A percentile compares a stretch with the other conserved stretches of the same genome.
These are phyloP conservation scores for Pyralis farinalis DNA, from an alignment of 2,888 invertebrate genomes.

Conservation along the genomic window DNA sequence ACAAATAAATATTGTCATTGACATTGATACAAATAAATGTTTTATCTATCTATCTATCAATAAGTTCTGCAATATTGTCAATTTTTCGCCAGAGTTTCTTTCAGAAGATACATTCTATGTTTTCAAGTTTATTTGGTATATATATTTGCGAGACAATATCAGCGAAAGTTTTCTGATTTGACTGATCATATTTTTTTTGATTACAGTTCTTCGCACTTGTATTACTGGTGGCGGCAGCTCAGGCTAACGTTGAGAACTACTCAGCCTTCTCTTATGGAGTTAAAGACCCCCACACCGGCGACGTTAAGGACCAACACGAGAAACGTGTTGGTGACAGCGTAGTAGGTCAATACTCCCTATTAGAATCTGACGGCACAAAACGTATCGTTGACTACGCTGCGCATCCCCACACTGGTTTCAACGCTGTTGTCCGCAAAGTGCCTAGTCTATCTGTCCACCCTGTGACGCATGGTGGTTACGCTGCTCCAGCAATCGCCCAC, in stretches of 20 bases:
- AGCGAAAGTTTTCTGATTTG: too few relatives aligned
- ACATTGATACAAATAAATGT: too few relatives aligned
- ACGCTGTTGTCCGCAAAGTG: constrained; percentile 54
- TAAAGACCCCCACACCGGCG: constrained; percentile 56
- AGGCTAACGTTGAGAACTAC: constrained; percentile 34
- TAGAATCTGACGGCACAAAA: constrained; percentile 80
- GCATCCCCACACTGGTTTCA: constrained; percentile 51
- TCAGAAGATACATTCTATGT: too few relatives aligned
- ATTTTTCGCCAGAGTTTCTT: too few relatives aligned
- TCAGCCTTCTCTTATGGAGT: constrained; percentile 60
- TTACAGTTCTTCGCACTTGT: constrained; percentile 54
- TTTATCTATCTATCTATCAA: too few relatives aligned
- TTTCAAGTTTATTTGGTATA: too few relatives aligned
- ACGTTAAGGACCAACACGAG: constrained; percentile 74
- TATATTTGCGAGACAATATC: too few relatives aligned
- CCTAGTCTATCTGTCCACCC: constrained; percentile 27
- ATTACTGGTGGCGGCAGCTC: constrained; percentile 41
- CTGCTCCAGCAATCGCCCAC: neutral
- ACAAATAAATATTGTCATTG: too few relatives aligned
- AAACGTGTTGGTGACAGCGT: constrained; percentile 82
- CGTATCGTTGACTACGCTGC: constrained; percentile 80
- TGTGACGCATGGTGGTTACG: constrained; percentile 12
- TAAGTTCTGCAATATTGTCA: too few relatives aligned
- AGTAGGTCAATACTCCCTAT: constrained; percentile 65
- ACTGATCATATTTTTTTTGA: constrained; percentile 8